Evolutionary conservation across 2,888 invertebrate species (phyloP).

Genomic region (Crossocerus cetratus): DNA sequence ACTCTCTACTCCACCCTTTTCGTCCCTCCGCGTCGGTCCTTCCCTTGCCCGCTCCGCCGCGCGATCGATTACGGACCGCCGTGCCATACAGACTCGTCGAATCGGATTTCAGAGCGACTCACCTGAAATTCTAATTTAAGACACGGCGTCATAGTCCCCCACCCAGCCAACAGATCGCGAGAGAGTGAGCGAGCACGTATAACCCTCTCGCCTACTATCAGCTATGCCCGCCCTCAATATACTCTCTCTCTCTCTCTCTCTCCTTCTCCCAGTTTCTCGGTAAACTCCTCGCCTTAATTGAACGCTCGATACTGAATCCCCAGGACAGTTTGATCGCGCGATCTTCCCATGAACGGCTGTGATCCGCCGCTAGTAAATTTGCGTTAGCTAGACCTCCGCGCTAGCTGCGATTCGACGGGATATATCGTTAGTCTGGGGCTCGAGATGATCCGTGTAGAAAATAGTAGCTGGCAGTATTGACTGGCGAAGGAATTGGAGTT

Average conservation of each 20-base stretch:
- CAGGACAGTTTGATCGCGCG: background rate
- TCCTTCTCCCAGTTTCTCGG: constrained; percentile 9
- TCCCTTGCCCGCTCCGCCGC: constrained; percentile 1
- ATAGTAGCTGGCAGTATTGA: too few relatives aligned
- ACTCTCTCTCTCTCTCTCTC: background rate
- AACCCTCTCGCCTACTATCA: too few relatives aligned
- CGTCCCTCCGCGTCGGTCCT: constrained; percentile 4
- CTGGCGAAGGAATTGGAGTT: too few relatives aligned
- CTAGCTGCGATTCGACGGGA: too few relatives aligned
- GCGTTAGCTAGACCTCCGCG: too few relatives aligned
- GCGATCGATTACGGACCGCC: constrained; percentile 53
- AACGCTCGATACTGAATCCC: constrained; percentile 26
- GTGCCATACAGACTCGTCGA: constrained; percentile 50
- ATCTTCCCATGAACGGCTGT: too few relatives aligned
- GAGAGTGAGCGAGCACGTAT: too few relatives aligned
- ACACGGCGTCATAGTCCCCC: constrained; percentile 30
- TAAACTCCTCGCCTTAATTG: constrained; percentile 49
- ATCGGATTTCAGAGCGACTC: constrained; percentile 58
- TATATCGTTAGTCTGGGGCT: too few relatives aligned
- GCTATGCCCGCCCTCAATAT: background rate
- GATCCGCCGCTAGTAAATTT: too few relatives aligned
- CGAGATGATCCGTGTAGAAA: too few relatives aligned
- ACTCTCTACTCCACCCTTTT: constrained; percentile 23
- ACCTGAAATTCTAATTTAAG: constrained; percentile 63
- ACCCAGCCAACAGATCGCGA: too few relatives aligned